Base-by-base conservation (phyloP, 2,888 invertebrate species). In the Perizoma flavofasciatum region DNA sequence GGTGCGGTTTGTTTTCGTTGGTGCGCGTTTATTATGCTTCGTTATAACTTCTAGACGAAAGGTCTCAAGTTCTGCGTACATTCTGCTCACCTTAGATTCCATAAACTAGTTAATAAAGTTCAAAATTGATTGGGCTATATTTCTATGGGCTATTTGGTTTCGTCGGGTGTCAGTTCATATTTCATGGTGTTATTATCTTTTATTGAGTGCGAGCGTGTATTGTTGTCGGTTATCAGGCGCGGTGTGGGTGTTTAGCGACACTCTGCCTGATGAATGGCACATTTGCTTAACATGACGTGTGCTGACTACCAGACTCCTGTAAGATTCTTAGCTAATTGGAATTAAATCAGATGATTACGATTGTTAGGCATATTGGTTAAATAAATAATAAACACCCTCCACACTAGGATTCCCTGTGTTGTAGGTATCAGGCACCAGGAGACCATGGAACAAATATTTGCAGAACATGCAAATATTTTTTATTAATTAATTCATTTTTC, bases 181-280 rank as follows among this genome's bases (percentile, higher is more conserved):
- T 92, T 92, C 90, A 91, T 88, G 73, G 85, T 87, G 91, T 90
- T 92, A 92, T 92, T 91, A 91, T 92, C 89, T 90, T 92, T 92
- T 92, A 92, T 92, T 89, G 90, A 92, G 91, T 92, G 91, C 86
- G 88, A 89, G 90, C 80, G 83, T 83, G 89, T 78, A 89, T 91
- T 91, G 91, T 92, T 88, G 89, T 84, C 85, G 91, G 89, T 91
- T 37, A 37, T 92, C 91, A 88, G 76, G 69, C 76, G 81, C 82
- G 79, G 80, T 78, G 85, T 74, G 81, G 84, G 85, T 89, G 89
- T 90, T 91, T 91, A 91, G 89, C 82, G 82, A 74, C 81, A 79
- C 79, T 61, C 79, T 77, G 74, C 44, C 77, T 89, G 90, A 91
- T 89, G 86, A 90, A 92, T 90, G 86, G 83, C 81, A 85, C 86